Base-by-base conservation (phyloP, 64 coral and sea anemone genomes). In the Dendrophyllia cribrosa region DNA sequence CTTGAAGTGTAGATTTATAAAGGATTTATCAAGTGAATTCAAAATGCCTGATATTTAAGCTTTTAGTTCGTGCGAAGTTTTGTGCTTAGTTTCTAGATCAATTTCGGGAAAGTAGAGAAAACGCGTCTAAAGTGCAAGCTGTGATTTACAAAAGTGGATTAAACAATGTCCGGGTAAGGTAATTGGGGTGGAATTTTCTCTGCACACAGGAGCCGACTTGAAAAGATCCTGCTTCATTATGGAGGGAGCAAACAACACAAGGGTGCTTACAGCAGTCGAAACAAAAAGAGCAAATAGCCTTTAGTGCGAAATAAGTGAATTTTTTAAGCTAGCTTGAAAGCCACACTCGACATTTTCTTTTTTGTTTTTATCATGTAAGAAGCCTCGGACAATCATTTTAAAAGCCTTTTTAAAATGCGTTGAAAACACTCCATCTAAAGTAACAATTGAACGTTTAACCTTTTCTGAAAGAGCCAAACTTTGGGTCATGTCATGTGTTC, bases 131-230 rank as follows among this genome's bases (percentile, higher is more conserved):
- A 68, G 9, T 43, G 21, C 66, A 67, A 65, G 43, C 61, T 67
- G 44, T 67, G 25, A 84, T 84, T 84, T 82, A 64, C 34, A 66
- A 67, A 60, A 67, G 80, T 63, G 46, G 44, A 7, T 20, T 21
- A 34, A 22, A 62, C n/a, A 67, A 65, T 51, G 60, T 66, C 61
- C 62, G 75, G 43, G 45, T 16, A 15, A 51, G 45, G 45, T 67
- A 67, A 68, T 66, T 84, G 60, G 43, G 34, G 80, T 84, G 80
- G 55, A 67, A 67, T 17, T 67, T 59, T 34, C 43, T 19, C 26
- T 19, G 43, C 11, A 50, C 61, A 67, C 17, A 68, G 60, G 9
- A 68, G 20, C 62, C 62, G 80, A 84, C 60, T 84, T 84, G 7
- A 68, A 68, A 68, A 50, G 12, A 11, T 83, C 46, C 20, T 22